Percentiles rank a stretch among this genome's conserved stretches.
Evolutionary conservation across 2,113 vertebrate genomes (phyloP).

Genomic region (Philantomba maxwellii): DNA sequence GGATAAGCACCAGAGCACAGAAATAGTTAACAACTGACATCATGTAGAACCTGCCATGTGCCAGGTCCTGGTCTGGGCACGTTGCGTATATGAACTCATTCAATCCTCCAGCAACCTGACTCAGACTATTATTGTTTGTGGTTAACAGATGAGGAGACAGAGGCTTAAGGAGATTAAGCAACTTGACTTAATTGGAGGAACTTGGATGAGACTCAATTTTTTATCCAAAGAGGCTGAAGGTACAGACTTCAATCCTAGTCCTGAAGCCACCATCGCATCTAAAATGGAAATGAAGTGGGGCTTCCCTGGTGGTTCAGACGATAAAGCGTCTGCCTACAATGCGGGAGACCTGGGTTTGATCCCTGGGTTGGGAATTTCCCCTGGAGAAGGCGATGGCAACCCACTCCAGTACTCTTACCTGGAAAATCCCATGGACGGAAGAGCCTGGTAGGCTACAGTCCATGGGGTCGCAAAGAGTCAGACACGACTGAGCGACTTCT

Average conservation of each 20-base stretch:
- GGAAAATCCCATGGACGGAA: too few species aligned
- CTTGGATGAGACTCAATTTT: neutral
- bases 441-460: too few species aligned
- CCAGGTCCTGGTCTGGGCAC: neutral
- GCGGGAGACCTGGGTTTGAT: too few species aligned
- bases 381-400: too few species aligned
- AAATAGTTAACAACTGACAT: accelerated
- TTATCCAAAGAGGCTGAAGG: neutral
- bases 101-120: neutral
- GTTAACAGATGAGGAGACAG: neutral
- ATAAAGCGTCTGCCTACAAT: too few species aligned
- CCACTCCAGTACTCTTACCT: too few species aligned
- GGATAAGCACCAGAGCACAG: neutral
- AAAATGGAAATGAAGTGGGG: neutral
- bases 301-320: too few species aligned
- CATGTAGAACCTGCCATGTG: accelerated
- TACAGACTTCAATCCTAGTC: neutral
- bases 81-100: accelerated
- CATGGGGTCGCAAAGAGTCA: too few species aligned
- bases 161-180: neutral
- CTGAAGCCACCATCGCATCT: neutral
- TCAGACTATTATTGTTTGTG: neutral
- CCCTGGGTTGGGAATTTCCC: too few species aligned
- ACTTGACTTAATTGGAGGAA: neutral
- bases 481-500: too few species aligned